Percentiles rank a stretch among this genome's conserved stretches.
Conservation (phyloP, 2,888 invertebrate species). For the Dorcus parallelipipedus region DNA sequence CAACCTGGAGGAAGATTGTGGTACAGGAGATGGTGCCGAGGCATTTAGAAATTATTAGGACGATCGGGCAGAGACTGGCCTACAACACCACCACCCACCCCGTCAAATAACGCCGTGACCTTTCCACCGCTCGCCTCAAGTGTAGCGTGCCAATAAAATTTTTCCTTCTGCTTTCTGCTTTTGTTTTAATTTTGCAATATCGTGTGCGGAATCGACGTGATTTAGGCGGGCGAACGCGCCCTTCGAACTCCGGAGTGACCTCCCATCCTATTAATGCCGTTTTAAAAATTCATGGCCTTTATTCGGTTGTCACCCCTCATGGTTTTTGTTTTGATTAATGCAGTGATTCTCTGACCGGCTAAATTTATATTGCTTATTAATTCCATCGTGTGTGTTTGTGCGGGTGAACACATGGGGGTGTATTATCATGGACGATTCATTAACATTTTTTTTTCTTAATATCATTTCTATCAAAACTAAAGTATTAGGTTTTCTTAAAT, state of each 20-base stretch:
- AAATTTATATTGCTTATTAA: constrained; percentile 23
- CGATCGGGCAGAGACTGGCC: constrained; percentile 6
- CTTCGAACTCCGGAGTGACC: constrained; percentile 20
- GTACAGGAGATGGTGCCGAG: constrained; percentile 24
- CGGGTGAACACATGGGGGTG: not conserved
- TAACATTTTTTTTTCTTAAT: too few relatives aligned
- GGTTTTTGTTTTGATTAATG: constrained; percentile 29
- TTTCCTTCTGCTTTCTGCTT: not conserved
- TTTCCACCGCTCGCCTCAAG: not conserved
- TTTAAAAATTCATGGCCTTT: constrained; percentile 36
- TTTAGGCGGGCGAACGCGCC: not conserved
- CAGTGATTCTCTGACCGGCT: constrained; percentile 19
- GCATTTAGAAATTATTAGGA: constrained; percentile 19
- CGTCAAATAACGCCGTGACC: not conserved
- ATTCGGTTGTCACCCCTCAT: constrained; percentile 34
- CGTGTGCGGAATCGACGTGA: too few relatives aligned
- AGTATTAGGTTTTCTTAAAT: too few relatives aligned
- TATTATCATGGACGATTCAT: too few relatives aligned
- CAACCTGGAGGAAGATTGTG: constrained; percentile 22
- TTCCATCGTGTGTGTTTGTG: not conserved
- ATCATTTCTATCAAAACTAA: too few relatives aligned
- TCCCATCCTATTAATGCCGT: constrained; percentile 32
- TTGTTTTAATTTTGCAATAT: too few relatives aligned
- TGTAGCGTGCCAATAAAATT: too few relatives aligned
- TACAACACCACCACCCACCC: constrained; percentile 1